phyloP scores from a whole-genome alignment of 2,888 invertebrate genomes.

The Ophonus ardosiacus region DNA sequence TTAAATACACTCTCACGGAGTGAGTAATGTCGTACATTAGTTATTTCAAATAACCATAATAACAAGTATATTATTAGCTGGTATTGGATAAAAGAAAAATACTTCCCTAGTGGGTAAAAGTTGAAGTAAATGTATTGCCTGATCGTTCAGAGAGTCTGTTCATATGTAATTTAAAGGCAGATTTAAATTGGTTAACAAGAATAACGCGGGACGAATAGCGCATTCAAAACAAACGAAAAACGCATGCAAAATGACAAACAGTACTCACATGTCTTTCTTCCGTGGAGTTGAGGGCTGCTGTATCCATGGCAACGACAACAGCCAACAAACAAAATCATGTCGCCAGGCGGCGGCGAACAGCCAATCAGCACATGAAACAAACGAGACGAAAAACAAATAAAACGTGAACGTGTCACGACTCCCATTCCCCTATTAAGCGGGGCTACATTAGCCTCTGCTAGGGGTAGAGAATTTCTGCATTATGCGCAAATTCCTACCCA shows the following conservation, averaged over 20 bases:
- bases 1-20: too few species aligned
- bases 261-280: slow-evolving; percentile 64
- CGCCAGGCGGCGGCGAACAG: slow-evolving; percentile 40
- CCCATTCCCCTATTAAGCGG: slow-evolving; percentile 34
- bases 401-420: slow-evolving; percentile 47
- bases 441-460: slow-evolving; percentile 26
- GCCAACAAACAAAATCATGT: slow-evolving; percentile 51
- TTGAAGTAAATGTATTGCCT: neutral
- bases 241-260: slow-evolving; percentile 39
- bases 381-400: slow-evolving; percentile 59
- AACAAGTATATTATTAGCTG: too few species aligned
- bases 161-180: slow-evolving; percentile 16
- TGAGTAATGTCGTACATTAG: too few species aligned
- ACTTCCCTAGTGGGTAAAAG: neutral
- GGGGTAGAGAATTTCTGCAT: slow-evolving; percentile 14
- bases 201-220: slow-evolving; percentile 32
- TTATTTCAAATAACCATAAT: too few species aligned
- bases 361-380: slow-evolving; percentile 63
- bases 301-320: slow-evolving; percentile 48
- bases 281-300: slow-evolving; percentile 59
- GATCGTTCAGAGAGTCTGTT: neutral
- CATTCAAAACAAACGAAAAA: slow-evolving; percentile 42
- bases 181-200: slow-evolving; percentile 41
- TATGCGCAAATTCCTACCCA: slow-evolving; percentile 27
- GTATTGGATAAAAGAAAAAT: neutral